These are phyloP conservation scores for Tetheella fluctuosa DNA, from an alignment of 2,888 invertebrate genomes.

Conservation along the genomic window DNA sequence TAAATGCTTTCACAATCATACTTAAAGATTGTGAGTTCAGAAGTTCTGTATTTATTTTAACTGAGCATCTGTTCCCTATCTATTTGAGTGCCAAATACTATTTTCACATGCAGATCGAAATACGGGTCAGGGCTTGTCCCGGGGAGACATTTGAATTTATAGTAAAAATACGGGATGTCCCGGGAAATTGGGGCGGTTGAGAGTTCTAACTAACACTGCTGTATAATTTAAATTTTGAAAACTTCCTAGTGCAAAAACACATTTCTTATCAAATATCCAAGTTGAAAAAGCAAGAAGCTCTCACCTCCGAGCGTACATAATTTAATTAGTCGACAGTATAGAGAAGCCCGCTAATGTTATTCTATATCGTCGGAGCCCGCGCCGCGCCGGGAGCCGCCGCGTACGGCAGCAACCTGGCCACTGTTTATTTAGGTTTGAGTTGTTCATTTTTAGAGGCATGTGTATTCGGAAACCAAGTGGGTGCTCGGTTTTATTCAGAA, in stretches of 20 bases:
- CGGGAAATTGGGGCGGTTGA: too few species aligned
- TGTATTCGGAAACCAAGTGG: conserved; percentile 8
- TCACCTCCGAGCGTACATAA: conserved; percentile 33
- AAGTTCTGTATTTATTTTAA: too few species aligned
- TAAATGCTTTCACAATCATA: too few species aligned
- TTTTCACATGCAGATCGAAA: too few species aligned
- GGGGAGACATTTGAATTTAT: too few species aligned
- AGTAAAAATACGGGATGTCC: too few species aligned
- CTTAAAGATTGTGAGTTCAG: too few species aligned
- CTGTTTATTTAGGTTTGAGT: conserved; percentile 31
- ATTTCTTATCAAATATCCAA: conserved; percentile 1
- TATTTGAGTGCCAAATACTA: too few species aligned
- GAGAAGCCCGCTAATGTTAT: conserved; percentile 23
- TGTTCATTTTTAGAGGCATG: conserved; percentile 8
- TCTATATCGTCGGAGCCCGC: conserved; percentile 17
- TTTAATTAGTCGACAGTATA: conserved; percentile 32
- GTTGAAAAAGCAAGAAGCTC: conserved; percentile 21
- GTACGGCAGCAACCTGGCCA: neutral
- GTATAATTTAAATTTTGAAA: neutral
- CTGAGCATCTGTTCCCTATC: too few species aligned
- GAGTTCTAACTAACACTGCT: neutral
- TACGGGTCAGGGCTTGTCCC: too few species aligned
- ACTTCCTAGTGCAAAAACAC: neutral
- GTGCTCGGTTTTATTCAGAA: conserved; percentile 6
- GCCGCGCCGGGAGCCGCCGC: neutral